Base-by-base conservation (phyloP, 2,113 vertebrate species). In the Xenopus borealis region DNA sequence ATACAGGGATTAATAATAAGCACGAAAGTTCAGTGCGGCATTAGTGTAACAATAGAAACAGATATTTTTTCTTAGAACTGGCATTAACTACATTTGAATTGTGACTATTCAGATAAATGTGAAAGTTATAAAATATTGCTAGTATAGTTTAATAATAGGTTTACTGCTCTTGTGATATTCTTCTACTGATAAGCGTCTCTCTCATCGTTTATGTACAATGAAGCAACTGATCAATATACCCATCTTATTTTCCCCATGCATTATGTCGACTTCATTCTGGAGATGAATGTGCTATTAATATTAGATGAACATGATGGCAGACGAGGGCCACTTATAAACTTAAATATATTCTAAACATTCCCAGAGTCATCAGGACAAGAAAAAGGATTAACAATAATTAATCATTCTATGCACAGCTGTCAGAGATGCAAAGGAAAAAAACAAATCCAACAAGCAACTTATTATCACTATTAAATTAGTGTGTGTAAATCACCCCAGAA, bases 221-320 rank as follows among this genome's bases (percentile, higher is more conserved):
- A 72, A 81, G 75, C 84, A 83, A 82, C 83, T 86, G 79, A 82
- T 89, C 83, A 84, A 80, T 84, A 84, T 81, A 67, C 81, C 84
- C 79, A 84, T 88, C 85, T 85, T 84, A 85, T 88, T 85, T 86
- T 86, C 79, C 80, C 81, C 81, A 83, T 83, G 87, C 82, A 89
- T 90, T 88, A 88, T 83, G n/a, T 72, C 72, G 84, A 85, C 81
- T 85, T 90, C 83, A 81, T 83, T 81, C 61, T 78, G 82, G 86
- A 89, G 84, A 83, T 65, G 69, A 82, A 89, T 83, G 81, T 63
- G 64, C 69, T 83, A 89, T 89, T 87, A 87, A 87, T 92, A 87
- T 88, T 90, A 81, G 85, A 89, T 87, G 86, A 89, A 81, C 83
- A 88, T 83, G 86, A 87, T 85, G 80, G 73, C 79, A 84, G 59